Percentiles rank a stretch among this genome's conserved stretches.
Conservation (phyloP, 2,797 vertebrate genomes). For the Hyperoplus lanceolatus region DNA sequence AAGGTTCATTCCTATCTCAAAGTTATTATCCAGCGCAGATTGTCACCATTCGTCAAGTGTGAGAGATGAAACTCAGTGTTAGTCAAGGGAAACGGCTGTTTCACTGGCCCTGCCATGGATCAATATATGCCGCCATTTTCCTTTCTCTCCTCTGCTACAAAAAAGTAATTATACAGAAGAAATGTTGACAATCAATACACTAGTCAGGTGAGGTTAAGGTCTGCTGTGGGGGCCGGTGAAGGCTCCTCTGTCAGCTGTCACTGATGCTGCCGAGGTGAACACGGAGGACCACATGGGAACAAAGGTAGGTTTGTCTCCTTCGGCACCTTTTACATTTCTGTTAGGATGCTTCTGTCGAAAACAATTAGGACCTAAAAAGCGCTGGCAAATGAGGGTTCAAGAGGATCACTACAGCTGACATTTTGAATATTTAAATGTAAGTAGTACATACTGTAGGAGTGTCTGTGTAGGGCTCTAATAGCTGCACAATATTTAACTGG, state of each 20-base stretch:
- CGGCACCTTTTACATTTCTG: slow-evolving; percentile 59
- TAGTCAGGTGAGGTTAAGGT: slow-evolving; percentile 88
- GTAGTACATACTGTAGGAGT: not conserved
- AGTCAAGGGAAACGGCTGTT: slow-evolving; percentile 94
- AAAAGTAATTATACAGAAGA: slow-evolving; percentile 97
- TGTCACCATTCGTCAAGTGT: slow-evolving; percentile 93
- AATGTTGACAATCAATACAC: slow-evolving; percentile 95
- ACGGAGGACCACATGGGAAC: slow-evolving; percentile 58
- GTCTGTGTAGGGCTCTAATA: not conserved
- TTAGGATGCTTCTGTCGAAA: slow-evolving; percentile 50
- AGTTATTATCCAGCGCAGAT: slow-evolving; percentile 93
- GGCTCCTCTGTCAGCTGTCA: slow-evolving; percentile 85
- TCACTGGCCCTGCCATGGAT: slow-evolving; percentile 87
- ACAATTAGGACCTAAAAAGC: slow-evolving; percentile 64
- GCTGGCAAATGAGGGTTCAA: not conserved
- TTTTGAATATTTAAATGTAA: slow-evolving; percentile 17
- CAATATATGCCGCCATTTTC: slow-evolving; percentile 91
- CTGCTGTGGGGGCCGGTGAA: slow-evolving; percentile 72
- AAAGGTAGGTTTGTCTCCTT: slow-evolving; percentile 69
- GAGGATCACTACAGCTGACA: slow-evolving; percentile 20
- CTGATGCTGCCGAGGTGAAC: slow-evolving; percentile 74
- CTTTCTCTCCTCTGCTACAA: slow-evolving; percentile 74
- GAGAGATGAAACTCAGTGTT: slow-evolving; percentile 93
- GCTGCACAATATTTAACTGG: not conserved
- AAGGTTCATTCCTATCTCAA: slow-evolving; percentile 93